phyloP scores from a whole-genome alignment of 2,888 invertebrate species.

The Tachina lurida region DNA sequence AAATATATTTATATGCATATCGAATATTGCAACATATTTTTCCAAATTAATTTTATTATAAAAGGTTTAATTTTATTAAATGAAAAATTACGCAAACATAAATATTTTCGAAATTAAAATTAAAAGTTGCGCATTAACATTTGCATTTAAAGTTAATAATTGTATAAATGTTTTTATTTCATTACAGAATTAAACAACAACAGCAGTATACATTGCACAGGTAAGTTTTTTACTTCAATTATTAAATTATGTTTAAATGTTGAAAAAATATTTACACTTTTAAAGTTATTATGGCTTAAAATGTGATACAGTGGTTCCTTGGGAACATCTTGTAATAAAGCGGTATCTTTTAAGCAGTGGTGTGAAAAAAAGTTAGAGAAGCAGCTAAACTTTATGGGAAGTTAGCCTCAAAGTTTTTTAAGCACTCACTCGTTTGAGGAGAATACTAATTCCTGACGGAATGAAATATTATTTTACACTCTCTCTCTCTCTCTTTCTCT shows the following conservation, averaged over 20 bases:
- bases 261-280: too few species aligned
- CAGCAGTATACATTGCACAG: background rate
- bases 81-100: background rate
- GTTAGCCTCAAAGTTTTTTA: too few species aligned
- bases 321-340: too few species aligned
- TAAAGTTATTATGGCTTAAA: too few species aligned
- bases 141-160: conserved; percentile 12
- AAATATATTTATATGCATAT: background rate
- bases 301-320: too few species aligned
- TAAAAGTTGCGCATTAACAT: background rate
- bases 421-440: too few species aligned
- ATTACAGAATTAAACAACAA: background rate
- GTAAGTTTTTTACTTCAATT: background rate
- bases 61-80: background rate
- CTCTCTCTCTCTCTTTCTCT: too few species aligned
- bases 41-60: background rate
- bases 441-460: too few species aligned
- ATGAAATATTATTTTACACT: too few species aligned
- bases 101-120: background rate
- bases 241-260: background rate
- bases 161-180: conserved; percentile 10
- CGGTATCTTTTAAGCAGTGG: too few species aligned
- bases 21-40: background rate
- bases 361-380: too few species aligned
- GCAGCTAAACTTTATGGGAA: too few species aligned